phyloP scores from a whole-genome alignment of 2,888 invertebrate species.

The Pyrgus malvae region DNA sequence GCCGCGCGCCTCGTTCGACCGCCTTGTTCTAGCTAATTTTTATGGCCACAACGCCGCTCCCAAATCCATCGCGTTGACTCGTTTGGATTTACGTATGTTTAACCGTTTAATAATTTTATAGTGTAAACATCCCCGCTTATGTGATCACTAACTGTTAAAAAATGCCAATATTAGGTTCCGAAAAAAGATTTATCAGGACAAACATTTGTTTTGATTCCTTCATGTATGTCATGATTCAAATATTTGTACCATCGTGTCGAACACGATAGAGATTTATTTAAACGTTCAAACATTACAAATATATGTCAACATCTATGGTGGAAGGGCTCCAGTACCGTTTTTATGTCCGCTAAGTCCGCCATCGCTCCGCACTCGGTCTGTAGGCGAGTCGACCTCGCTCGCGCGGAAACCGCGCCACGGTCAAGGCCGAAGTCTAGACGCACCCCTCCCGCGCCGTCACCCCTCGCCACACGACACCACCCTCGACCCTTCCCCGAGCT shows the following conservation, averaged over 20 bases:
- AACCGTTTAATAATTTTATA: too few relatives aligned
- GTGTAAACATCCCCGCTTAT: too few relatives aligned
- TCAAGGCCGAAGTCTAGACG: constrained; percentile 79
- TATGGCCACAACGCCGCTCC: constrained; percentile 40
- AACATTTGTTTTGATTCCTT: not conserved
- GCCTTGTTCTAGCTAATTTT: constrained; percentile 64
- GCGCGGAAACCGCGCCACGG: constrained; percentile 76
- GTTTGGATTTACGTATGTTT: not conserved
- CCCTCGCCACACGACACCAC: constrained; percentile 32
- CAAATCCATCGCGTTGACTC: not conserved
- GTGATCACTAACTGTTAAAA: too few relatives aligned
- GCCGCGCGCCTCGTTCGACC: constrained; percentile 61
- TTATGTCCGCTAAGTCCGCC: constrained; percentile 21
- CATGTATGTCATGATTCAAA: not conserved
- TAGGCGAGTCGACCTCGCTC: constrained; percentile 69
- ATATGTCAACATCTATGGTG: not conserved
- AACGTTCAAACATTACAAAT: not conserved
- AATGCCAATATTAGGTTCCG: too few relatives aligned
- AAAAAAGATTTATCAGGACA: not conserved
- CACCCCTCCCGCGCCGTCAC: constrained; percentile 50
- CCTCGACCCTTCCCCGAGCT: constrained; percentile 39
- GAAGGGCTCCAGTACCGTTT: constrained; percentile 32
- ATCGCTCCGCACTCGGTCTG: constrained; percentile 59
- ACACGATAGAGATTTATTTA: not conserved
- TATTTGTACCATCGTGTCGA: constrained; percentile 1